Evolutionary conservation across 2,888 invertebrate genomes (phyloP).

Genomic region (Drosophila meridionalis): DNA sequence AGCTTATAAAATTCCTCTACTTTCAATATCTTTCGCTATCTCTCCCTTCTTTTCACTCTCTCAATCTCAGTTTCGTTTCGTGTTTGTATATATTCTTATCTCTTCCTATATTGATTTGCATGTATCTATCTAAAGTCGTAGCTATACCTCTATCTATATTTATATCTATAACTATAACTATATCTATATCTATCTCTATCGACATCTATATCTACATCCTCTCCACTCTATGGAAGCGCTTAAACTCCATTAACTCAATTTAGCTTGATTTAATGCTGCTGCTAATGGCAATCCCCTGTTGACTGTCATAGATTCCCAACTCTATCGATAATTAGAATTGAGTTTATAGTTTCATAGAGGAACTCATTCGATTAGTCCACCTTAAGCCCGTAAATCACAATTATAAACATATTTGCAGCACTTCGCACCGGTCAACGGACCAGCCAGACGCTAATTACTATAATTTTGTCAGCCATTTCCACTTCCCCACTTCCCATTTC

Average conservation of each 20-base stretch:
- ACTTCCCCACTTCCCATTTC: not conserved
- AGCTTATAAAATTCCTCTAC: no score
- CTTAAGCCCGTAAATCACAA: constrained; percentile 37
- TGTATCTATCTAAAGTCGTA: no score
- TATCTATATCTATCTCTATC: not conserved
- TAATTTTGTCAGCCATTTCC: constrained; percentile 49
- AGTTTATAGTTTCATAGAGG: not conserved
- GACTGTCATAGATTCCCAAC: not conserved
- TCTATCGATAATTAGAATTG: constrained; percentile 20
- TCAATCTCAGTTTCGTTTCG: not conserved
- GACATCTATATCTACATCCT: not conserved
- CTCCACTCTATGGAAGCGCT: not conserved
- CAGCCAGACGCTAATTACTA: constrained; percentile 56
- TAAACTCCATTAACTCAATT: not conserved
- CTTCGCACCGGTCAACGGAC: constrained; percentile 14
- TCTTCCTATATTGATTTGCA: no score
- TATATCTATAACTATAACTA: not conserved
- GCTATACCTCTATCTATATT: not conserved
- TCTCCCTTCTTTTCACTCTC: not conserved
- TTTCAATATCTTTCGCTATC: no score
- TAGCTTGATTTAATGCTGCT: not conserved
- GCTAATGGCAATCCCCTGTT: not conserved
- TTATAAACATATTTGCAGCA: constrained; percentile 40
- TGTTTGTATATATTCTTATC: no score
- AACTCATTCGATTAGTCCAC: not conserved